These are phyloP conservation scores for Acleris cristana DNA, from an alignment of 2,888 invertebrate species.

Conservation along the genomic window DNA sequence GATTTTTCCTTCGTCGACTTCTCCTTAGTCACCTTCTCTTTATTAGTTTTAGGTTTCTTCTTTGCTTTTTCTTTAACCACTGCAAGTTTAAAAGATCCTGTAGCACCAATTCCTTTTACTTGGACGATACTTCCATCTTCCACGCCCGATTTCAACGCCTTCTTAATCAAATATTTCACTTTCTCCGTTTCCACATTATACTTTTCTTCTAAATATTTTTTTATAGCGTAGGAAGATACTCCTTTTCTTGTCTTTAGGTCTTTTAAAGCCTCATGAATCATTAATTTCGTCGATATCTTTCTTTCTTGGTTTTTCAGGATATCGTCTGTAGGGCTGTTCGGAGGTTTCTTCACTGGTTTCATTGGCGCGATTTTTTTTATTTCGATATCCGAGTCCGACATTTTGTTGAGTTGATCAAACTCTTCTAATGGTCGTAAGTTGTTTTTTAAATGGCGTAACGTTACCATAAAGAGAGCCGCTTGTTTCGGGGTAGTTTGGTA, in stretches of 20 bases:
- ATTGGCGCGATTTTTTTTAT: conserved; percentile 47
- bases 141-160: conserved; percentile 59
- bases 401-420: conserved; percentile 11
- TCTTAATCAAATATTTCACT: conserved; percentile 64
- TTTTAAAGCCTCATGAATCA: conserved; percentile 63
- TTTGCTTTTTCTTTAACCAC: conserved; percentile 50
- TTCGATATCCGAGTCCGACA: conserved; percentile 51
- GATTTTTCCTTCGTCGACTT: conserved; percentile 31
- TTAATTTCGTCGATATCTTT: conserved; percentile 61
- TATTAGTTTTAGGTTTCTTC: conserved; percentile 45
- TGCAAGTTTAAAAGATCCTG: conserved; percentile 69
- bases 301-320: conserved; percentile 50
- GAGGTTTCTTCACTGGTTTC: conserved; percentile 45
- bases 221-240: conserved; percentile 68
- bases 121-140: conserved; percentile 66
- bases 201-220: conserved; percentile 64
- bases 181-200: conserved; percentile 61
- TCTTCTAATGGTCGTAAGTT: not conserved
- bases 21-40: conserved; percentile 29
- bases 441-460: not conserved
- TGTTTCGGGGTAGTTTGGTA: not conserved
- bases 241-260: conserved; percentile 67
- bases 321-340: conserved; percentile 48
- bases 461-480: conserved; percentile 14
- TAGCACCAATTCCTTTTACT: conserved; percentile 65